Evolutionary conservation across 2,888 invertebrate species (phyloP), one percentile per base, ranked within the genome.

Genomic region (Bombyx huttoni): DNA sequence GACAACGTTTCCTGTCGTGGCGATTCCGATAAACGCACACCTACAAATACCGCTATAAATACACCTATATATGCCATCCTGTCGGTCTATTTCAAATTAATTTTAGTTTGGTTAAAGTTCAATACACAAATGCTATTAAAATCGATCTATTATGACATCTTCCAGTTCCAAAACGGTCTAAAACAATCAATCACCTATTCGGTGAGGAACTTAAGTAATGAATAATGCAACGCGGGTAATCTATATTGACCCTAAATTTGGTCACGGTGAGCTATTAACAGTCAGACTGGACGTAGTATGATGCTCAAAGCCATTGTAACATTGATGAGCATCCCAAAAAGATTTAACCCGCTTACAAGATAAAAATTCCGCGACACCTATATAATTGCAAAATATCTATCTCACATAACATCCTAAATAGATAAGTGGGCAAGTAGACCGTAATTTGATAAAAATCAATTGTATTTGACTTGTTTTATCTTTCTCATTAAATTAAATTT

Each of bases 1-100:
- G 82, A 83, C 82, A 78, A 74, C 75, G 77, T 74, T 84, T 86
- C 85, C 87, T 85, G 84, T 69, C 69, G 71, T 73, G 72, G 73
- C 78, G 76, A 76, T 75, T 70, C 74, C 40, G 12, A 40, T 71
- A 63, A 62, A 63, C 69, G 65, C 76, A 73, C 80, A 75, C 74
- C 70, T 71, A 65, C 67, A 57, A 40, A 40, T 40, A 40, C 24
- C 5, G 12, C 40, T 40, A 40, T 40, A 40, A 7, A 40, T 40
- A 8, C 40, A 12, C 2, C 1, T 40, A 10, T 40, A 40, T 12
- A 40, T 12, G 9, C 40, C 9, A 40, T 24, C 24, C 5, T 24
- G 24, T 24, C 24, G 5, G 24, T 24, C 0, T 24, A 24, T 24
- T 24, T 24, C 1, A 24, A 24, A 24, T 24, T 24, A 24, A 24